These are phyloP conservation scores for Cremastobaeus sp. DNA, from an alignment of 2,888 invertebrate genomes.

Conservation along the genomic window DNA sequence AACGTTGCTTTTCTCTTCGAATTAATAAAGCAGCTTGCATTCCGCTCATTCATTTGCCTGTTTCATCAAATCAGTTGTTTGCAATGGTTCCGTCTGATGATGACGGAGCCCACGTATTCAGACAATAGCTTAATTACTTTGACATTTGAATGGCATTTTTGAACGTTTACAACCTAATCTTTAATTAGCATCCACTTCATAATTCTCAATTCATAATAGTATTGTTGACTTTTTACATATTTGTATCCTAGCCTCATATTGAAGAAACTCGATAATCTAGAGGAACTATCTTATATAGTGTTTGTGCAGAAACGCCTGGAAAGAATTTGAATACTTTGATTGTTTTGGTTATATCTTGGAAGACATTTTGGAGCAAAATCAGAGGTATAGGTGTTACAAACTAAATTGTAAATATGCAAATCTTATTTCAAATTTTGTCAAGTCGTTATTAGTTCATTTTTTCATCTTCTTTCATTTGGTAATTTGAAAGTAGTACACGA, in stretches of 20 bases:
- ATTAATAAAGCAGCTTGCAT: conserved; percentile 97
- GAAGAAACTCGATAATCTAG: conserved; percentile 5
- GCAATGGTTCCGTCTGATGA: conserved; percentile 51
- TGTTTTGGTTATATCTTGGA: conserved; percentile 7
- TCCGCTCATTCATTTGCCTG: conserved; percentile 81
- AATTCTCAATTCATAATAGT: too few species aligned
- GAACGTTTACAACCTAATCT: too few species aligned
- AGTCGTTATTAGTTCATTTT: too few species aligned
- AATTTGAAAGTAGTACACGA: too few species aligned
- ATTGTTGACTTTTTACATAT: conserved; percentile 8
- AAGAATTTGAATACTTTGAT: conserved; percentile 23
- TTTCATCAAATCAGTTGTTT: conserved; percentile 67
- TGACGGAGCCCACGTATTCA: conserved; percentile 30
- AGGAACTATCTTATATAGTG: conserved; percentile 13
- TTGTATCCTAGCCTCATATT: conserved; percentile 17
- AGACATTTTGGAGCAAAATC: too few species aligned
- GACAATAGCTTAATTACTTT: too few species aligned
- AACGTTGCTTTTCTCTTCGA: conserved; percentile 92
- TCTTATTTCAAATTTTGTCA: too few species aligned
- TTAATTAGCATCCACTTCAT: too few species aligned
- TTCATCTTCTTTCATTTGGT: too few species aligned
- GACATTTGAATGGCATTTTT: too few species aligned
- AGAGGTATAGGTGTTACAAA: too few species aligned
- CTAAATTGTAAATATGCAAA: too few species aligned
- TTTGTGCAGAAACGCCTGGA: conserved; percentile 37